These are phyloP conservation scores for Rhynchomys soricoides DNA, from an alignment of 2,113 vertebrate species.

Conservation along the genomic window DNA sequence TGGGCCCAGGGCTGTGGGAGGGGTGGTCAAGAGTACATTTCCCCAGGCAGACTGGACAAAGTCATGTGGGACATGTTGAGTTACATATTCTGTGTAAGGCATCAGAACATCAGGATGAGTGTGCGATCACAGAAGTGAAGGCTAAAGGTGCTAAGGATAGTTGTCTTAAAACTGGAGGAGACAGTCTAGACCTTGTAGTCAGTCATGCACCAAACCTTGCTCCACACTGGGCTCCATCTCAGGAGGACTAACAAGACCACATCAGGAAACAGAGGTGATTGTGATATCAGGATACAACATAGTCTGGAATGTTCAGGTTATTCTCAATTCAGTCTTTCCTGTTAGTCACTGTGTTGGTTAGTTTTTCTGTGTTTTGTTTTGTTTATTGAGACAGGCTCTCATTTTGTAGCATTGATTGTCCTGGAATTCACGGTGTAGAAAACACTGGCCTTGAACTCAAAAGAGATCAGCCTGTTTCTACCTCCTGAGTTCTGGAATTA, in stretches of 20 bases:
- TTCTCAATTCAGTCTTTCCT: neutral
- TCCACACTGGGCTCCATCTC: neutral
- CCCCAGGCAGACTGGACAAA: neutral
- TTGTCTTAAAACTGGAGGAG: neutral
- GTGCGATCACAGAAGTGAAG: neutral
- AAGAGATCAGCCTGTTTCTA: neutral
- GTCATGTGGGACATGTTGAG: no score
- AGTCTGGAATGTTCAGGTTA: neutral
- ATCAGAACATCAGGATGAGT: neutral
- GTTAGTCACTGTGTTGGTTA: neutral
- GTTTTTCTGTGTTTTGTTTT: neutral
- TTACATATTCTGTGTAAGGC: neutral
- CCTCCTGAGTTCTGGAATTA: neutral
- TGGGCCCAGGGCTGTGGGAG: fast-evolving
- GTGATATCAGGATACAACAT: neutral
- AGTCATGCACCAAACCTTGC: neutral
- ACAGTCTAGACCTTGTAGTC: neutral
- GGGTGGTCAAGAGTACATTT: neutral
- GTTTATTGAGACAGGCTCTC: neutral
- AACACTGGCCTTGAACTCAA: neutral
- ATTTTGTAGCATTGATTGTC: neutral
- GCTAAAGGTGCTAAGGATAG: neutral
- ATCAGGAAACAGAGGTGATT: neutral
- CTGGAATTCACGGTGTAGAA: neutral
- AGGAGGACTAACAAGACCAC: neutral